Base-by-base conservation (phyloP, 2,113 vertebrate genomes). In the Brachionichthys hirsutus region DNA sequence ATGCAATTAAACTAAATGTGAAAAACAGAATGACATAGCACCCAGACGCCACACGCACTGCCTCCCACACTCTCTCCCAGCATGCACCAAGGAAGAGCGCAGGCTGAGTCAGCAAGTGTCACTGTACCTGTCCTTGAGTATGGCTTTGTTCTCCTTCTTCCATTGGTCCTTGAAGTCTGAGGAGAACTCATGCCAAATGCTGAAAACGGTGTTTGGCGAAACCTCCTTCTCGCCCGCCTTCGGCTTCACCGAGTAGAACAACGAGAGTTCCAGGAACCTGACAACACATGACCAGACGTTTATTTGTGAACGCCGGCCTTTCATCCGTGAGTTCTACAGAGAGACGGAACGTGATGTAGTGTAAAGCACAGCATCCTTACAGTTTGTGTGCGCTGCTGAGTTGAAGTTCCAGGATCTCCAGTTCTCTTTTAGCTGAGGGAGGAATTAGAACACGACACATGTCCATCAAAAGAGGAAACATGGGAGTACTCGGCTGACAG, bases 161-260 rank as follows among this genome's bases (percentile, higher is more conserved):
- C 97, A 98, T 50, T 91, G 92, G 49, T 98, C 97, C 91, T 98
- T 99, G 83, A 98, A 98, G 83, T 99, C 95, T 9, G 94, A 94
- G 68, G 94, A 95, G 88, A 98, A 98, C 86, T 99, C 97, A 42
- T 98, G 95, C 96, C 97, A 99, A 82, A 96, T 81, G 55, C 92
- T 92, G 90, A 98, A 99, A 86, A 98, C 93, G 15, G 92, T 92
- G 87, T 95, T 91, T 43, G 94, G 93, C 8, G 97, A 97, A 51
- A 95, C 95, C 73, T 98, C 95, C 71, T 98, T 99, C 68, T 99
- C 97, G 12, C 95, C 95, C 68, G 91, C 70, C 86, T 98, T 98
- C 67, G 97, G 87, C 87, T 95, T 98, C 78, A 99, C 94, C 22
- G 87, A 95, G 90, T 94, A 99, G 89, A 94, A 96, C 9, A 92